These are phyloP conservation scores for Junonia oenone DNA, from an alignment of 2,888 invertebrate genomes.

Conservation along the genomic window DNA sequence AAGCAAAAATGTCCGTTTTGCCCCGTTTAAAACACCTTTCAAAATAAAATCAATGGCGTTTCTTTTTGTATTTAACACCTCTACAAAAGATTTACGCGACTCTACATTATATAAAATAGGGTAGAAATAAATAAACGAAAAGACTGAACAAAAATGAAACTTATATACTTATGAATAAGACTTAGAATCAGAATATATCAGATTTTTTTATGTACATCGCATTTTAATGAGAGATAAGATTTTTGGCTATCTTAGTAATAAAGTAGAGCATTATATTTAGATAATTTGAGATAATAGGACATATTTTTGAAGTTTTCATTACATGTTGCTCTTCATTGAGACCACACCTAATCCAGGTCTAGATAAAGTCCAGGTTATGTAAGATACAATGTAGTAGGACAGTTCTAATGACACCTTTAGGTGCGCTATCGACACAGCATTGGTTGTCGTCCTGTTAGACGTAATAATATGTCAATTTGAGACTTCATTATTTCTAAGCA, in stretches of 20 bases:
- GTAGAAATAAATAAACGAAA: not conserved
- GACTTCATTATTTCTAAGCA: too few relatives aligned
- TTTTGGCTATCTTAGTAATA: not conserved
- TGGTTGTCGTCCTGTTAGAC: too few relatives aligned
- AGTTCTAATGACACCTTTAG: too few relatives aligned
- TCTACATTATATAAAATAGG: constrained; percentile 5
- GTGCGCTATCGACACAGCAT: too few relatives aligned
- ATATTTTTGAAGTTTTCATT: not conserved
- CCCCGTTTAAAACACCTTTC: constrained; percentile 37
- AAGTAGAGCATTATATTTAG: not conserved
- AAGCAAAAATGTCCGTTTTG: constrained; percentile 34
- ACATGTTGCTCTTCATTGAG: too few relatives aligned
- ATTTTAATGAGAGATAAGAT: not conserved
- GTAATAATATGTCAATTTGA: too few relatives aligned
- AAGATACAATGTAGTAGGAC: too few relatives aligned
- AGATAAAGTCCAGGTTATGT: too few relatives aligned
- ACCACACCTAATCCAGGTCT: too few relatives aligned
- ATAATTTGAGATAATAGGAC: not conserved
- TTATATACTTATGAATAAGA: not conserved
- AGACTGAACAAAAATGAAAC: not conserved
- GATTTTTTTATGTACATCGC: not conserved
- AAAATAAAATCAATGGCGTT: constrained; percentile 34
- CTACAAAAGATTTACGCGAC: constrained; percentile 25
- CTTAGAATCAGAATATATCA: not conserved
- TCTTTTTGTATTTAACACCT: constrained; percentile 40